phyloP scores from a whole-genome alignment of 2,113 vertebrate genomes.

The Heterocephalus glaber region DNA sequence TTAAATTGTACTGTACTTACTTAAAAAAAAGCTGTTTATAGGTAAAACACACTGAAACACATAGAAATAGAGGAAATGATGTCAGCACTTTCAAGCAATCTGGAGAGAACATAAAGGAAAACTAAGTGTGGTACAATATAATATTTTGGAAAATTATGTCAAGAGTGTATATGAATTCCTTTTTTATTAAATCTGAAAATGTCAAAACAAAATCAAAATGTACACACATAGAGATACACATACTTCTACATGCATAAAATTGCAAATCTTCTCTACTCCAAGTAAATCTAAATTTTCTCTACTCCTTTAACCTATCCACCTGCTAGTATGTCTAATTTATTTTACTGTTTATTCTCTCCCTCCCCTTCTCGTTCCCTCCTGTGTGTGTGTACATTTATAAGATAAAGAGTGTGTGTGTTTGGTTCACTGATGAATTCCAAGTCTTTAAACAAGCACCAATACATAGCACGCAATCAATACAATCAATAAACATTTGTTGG shows the following conservation, averaged over 20 bases:
- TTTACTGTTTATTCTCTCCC: neutral
- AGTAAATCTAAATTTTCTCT: neutral
- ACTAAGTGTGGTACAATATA: neutral
- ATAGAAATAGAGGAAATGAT: neutral
- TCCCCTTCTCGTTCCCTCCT: neutral
- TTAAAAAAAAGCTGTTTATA: neutral
- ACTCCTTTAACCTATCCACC: neutral
- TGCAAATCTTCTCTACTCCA: neutral
- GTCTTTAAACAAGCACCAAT: neutral
- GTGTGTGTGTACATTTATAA: neutral
- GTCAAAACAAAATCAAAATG: constrained; percentile 7
- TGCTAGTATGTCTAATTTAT: neutral
- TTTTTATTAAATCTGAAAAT: constrained; percentile 12
- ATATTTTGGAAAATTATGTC: neutral
- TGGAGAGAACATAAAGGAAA: neutral
- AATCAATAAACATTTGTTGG: neutral
- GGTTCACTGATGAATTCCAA: neutral
- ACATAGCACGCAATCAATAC: neutral
- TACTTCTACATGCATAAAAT: neutral
- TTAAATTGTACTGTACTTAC: neutral
- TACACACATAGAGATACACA: neutral
- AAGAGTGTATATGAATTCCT: neutral
- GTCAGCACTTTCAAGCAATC: neutral
- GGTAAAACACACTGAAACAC: neutral
- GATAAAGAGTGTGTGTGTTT: neutral